Percentiles rank a stretch among this genome's conserved stretches.
Evolutionary conservation across 2,888 invertebrate genomes (phyloP).

Genomic region (Dyspetes luteomarginatus): DNA sequence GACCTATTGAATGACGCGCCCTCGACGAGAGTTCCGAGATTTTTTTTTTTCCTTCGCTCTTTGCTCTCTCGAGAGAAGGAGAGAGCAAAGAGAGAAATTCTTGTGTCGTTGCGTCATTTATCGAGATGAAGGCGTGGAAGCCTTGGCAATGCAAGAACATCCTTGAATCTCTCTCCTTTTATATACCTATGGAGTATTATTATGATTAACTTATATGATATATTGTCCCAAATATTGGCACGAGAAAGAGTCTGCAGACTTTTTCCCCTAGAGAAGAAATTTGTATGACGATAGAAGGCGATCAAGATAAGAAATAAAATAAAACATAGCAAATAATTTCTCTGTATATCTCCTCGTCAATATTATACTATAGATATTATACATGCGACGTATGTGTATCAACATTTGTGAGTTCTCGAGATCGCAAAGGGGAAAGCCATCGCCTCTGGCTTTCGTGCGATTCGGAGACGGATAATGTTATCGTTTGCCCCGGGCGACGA

Average conservation of each 20-base stretch:
- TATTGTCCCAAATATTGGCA: neutral
- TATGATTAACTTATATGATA: constrained; percentile 5
- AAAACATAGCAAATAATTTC: neutral
- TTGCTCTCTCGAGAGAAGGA: constrained; percentile 1
- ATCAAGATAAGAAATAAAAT: neutral
- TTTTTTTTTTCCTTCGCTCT: neutral
- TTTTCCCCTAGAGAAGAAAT: neutral
- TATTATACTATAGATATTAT: constrained; percentile 15
- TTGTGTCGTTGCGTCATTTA: constrained; percentile 48
- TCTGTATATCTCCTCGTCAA: neutral
- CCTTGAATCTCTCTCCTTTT: constrained; percentile 53
- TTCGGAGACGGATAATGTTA: constrained; percentile 58
- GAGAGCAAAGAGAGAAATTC: constrained; percentile 60
- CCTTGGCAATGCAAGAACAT: constrained; percentile 62
- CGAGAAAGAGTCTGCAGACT: neutral
- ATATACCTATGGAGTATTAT: neutral
- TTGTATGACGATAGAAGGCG: neutral
- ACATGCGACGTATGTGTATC: constrained; percentile 5
- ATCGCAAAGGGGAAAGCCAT: constrained; percentile 63
- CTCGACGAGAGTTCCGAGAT: constrained; percentile 9
- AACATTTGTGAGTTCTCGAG: constrained; percentile 21
- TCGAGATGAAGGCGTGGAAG: constrained; percentile 41
- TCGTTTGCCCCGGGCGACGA: constrained; percentile 59
- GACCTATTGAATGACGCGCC: constrained; percentile 38
- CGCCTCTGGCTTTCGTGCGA: constrained; percentile 64